Conservation (phyloP, 2,113 vertebrate genomes). For the Taurulus bubalis region DNA sequence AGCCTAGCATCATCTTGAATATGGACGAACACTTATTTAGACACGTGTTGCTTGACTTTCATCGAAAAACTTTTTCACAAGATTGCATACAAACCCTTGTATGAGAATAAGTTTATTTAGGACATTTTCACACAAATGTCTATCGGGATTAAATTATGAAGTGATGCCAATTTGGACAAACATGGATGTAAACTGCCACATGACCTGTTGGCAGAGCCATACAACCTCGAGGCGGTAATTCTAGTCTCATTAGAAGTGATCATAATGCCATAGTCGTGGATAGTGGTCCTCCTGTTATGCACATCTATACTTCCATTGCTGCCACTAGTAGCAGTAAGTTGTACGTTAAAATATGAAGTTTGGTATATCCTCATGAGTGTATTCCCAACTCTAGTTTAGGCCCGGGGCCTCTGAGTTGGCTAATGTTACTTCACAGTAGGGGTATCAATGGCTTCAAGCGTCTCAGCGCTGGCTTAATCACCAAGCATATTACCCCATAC, state of each 20-base stretch:
- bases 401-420: conserved; percentile 46
- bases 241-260: neutral
- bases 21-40: neutral
- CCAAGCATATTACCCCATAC: conserved; percentile 56
- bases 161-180: neutral
- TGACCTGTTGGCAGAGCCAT: neutral
- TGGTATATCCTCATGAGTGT: conserved; percentile 3
- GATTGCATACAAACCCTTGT: too few species aligned
- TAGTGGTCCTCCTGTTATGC: neutral
- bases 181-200: neutral
- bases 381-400: conserved; percentile 24
- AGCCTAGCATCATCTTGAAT: neutral
- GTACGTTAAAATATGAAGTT: conserved; percentile 1
- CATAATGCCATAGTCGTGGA: neutral
- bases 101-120: too few species aligned
- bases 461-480: conserved; percentile 57
- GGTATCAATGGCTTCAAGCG: conserved; percentile 51
- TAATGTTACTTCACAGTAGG: conserved; percentile 73
- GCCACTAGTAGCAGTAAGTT: neutral
- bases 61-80: too few species aligned
- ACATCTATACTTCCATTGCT: neutral
- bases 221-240: neutral
- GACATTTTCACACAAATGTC: too few species aligned
- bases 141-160: neutral
- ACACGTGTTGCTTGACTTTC: too few species aligned